Evolutionary conservation across 2,888 invertebrate genomes (phyloP).

Genomic region (Hydrotaea diabolus): DNA sequence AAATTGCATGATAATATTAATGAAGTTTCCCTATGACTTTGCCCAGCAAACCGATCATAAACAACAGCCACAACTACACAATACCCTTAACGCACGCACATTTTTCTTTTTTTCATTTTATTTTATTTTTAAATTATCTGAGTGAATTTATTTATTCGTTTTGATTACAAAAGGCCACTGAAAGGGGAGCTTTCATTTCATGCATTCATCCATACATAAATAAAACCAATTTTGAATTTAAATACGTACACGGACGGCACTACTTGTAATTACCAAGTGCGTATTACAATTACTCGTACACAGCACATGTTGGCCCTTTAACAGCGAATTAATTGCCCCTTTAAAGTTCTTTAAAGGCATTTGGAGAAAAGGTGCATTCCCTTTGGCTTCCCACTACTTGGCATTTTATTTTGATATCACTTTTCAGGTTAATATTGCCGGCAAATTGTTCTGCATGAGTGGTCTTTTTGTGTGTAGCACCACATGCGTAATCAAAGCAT

Average conservation of each 20-base stretch:
- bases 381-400: too few species aligned
- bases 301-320: neutral
- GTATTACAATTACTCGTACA: neutral
- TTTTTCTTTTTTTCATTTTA: too few species aligned
- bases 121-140: neutral
- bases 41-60: neutral
- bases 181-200: neutral
- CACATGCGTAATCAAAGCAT: neutral
- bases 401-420: too few species aligned
- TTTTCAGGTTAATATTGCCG: too few species aligned
- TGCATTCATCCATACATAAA: neutral
- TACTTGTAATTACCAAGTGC: neutral
- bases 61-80: too few species aligned
- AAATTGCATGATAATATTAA: constrained; percentile 36
- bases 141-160: neutral
- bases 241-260: too few species aligned
- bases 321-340: neutral
- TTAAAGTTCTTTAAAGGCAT: neutral
- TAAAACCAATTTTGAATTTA: neutral
- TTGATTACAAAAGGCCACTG: constrained; percentile 3
- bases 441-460: neutral
- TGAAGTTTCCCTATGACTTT: constrained; percentile 22
- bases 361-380: too few species aligned
- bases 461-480: neutral
- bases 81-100: too few species aligned